A percentile compares a stretch with the other conserved stretches of the same genome.
These are phyloP conservation scores for Oxygymnocypris stewartii DNA, from an alignment of 2,113 vertebrate species.

Conservation along the genomic window DNA sequence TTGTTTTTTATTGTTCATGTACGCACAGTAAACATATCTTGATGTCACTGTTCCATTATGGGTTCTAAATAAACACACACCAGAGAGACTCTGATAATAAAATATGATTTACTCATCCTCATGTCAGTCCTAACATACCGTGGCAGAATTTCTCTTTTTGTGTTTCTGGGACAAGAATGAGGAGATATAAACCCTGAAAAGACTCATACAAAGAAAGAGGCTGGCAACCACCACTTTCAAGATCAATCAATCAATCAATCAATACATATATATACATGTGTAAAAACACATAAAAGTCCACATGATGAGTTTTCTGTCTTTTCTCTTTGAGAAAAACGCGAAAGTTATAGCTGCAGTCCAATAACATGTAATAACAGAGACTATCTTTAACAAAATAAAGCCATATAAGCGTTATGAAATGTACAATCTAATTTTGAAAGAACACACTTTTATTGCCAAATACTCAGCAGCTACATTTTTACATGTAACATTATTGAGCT, in stretches of 20 bases:
- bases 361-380: background rate
- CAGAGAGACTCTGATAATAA: too few species aligned
- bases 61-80: too few species aligned
- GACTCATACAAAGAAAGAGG: background rate
- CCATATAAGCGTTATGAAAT: background rate
- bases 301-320: background rate
- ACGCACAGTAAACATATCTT: background rate
- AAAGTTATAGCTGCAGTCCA: background rate
- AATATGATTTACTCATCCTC: too few species aligned
- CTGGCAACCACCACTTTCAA: background rate
- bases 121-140: background rate
- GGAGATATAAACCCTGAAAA: background rate
- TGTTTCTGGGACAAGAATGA: background rate
- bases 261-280: too few species aligned
- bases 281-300: background rate
- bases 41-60: too few species aligned
- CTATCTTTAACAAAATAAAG: background rate
- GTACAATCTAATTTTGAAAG: slow-evolving; percentile 7
- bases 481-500: background rate
- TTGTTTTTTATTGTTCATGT: background rate
- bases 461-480: slow-evolving; percentile 3
- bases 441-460: background rate
- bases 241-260: background rate
- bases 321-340: background rate
- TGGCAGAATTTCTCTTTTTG: background rate